phyloP scores from a whole-genome alignment of 1,140 invertebrate species.

The Ganaspis sp. region DNA sequence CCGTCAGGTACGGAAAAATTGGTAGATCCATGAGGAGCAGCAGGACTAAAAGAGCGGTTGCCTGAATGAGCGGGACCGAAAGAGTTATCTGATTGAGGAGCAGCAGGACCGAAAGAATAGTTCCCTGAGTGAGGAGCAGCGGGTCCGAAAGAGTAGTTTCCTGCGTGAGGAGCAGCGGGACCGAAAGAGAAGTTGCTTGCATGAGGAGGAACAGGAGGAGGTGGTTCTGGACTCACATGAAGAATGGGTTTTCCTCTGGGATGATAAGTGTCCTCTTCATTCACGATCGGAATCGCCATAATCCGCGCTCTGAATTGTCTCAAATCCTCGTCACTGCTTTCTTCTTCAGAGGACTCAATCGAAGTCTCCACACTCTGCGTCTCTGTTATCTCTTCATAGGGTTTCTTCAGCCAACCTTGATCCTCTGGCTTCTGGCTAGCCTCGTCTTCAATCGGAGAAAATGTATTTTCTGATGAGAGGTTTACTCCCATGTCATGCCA shows the following conservation, averaged over 20 bases:
- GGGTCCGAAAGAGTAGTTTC: too few relatives aligned
- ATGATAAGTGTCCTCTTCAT: slow-evolving; percentile 84
- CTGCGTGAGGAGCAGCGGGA: too few relatives aligned
- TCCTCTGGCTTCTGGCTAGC: slow-evolving; percentile 42
- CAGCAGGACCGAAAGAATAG: too few relatives aligned
- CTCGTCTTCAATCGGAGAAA: slow-evolving; percentile 50
- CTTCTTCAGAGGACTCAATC: slow-evolving; percentile 73
- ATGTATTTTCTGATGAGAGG: slow-evolving; percentile 61
- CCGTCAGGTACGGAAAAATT: slow-evolving; percentile 38
- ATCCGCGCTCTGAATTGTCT: slow-evolving; percentile 77
- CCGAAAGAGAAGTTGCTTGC: slow-evolving; percentile 42
- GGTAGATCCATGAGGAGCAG: slow-evolving; percentile 38
- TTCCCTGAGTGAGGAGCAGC: too few relatives aligned
- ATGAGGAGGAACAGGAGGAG: slow-evolving; percentile 36
- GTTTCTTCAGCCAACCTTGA: slow-evolving; percentile 56
- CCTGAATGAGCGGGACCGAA: slow-evolving; percentile 32
- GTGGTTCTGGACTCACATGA: slow-evolving; percentile 51
- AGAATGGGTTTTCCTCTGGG: slow-evolving; percentile 73
- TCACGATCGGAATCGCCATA: slow-evolving; percentile 70
- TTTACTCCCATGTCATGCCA: slow-evolving; percentile 65
- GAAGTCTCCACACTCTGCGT: slow-evolving; percentile 48
- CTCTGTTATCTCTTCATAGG: slow-evolving; percentile 51
- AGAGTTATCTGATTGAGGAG: too few relatives aligned
- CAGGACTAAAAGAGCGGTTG: slow-evolving; percentile 37
- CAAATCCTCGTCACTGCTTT: slow-evolving; percentile 74